Base-by-base conservation (phyloP, 2,797 vertebrate species). In the Acestrorhynchus altus region DNA sequence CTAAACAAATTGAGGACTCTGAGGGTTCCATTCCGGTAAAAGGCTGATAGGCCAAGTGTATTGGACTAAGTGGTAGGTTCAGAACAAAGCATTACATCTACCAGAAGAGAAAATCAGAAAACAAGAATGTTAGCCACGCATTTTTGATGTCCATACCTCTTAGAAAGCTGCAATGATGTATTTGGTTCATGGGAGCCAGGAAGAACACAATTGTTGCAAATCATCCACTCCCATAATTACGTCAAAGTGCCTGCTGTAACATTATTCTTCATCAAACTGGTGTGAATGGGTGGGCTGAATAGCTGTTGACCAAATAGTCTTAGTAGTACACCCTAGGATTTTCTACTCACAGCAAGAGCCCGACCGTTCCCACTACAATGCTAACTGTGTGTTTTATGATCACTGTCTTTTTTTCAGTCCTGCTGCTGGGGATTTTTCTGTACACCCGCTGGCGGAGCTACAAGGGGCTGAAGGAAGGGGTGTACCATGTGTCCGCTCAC, bases 361-460 rank as follows among this genome's bases (percentile, higher is more conserved):
- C 1, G 20, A 56, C 31, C 5, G 16, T 35, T 35, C 28, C 15
- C 8, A 16, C 16, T 16, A 35, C 59, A 4, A 6, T 60, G 31
- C 16, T 60, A 35, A 60, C 39, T 56, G 7, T 26, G 15, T 56
- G 24, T 69, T 39, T 64, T 26, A n/a, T 61, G 42, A 60, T 75
- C 76, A 88, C 83, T 84, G 87, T 49, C 31, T 35, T 86, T 85
- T 88, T 89, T 75, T 1, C 85, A 96, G 95, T 92, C 81, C 88
- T 97, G 87, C 83, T 95, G 80, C 78, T 94, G 52, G 93, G 94
- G 2, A 93, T 93, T 35, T 93, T 95, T 88, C 84, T 95, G 67
- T 95, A 95, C 90, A 94, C 94, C 0, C 91, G 85, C 86, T 95
- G 94, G 92, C 92, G 91, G 77, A 90, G 88, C 77, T 93, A 87